Conservation (phyloP, 2,797 vertebrate genomes). For the Threskiornis aethiopicus region DNA sequence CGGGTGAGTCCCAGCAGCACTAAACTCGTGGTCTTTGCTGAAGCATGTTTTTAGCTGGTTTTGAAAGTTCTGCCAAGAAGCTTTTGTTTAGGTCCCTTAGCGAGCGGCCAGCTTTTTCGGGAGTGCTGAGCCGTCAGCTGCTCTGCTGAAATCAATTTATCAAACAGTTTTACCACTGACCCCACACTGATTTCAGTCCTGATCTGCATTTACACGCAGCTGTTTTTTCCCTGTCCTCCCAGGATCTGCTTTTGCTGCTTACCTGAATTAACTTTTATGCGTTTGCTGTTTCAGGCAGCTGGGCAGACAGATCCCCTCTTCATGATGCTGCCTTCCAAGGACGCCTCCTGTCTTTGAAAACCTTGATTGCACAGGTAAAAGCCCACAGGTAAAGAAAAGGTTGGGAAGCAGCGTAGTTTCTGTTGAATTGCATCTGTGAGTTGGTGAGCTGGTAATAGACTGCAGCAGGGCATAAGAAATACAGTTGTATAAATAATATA, state of each 20-base stretch:
- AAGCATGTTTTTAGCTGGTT: not conserved
- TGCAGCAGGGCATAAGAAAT: not conserved
- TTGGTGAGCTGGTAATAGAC: not conserved
- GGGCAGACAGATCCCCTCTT: constrained; percentile 89
- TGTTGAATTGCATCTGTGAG: not conserved
- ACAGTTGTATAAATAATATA: not conserved
- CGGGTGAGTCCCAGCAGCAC: not conserved
- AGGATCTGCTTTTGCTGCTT: not conserved
- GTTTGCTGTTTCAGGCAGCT: constrained; percentile 78
- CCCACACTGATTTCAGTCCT: not conserved
- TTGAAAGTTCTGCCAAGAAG: not conserved
- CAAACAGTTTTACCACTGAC: not conserved
- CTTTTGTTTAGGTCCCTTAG: not conserved
- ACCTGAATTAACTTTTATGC: not conserved
- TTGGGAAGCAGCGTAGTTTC: not conserved
- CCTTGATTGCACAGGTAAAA: constrained; percentile 85
- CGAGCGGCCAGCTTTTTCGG: not conserved
- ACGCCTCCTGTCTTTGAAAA: constrained; percentile 83
- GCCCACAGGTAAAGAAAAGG: constrained; percentile 1
- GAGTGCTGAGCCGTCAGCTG: not conserved
- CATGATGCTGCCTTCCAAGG: constrained; percentile 92
- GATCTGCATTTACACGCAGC: not conserved
- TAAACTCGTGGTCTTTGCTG: not conserved
- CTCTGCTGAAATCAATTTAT: not conserved
- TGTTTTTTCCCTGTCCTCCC: not conserved